Conservation (phyloP, 1,140 invertebrate genomes). For the Drosophila tani region DNA sequence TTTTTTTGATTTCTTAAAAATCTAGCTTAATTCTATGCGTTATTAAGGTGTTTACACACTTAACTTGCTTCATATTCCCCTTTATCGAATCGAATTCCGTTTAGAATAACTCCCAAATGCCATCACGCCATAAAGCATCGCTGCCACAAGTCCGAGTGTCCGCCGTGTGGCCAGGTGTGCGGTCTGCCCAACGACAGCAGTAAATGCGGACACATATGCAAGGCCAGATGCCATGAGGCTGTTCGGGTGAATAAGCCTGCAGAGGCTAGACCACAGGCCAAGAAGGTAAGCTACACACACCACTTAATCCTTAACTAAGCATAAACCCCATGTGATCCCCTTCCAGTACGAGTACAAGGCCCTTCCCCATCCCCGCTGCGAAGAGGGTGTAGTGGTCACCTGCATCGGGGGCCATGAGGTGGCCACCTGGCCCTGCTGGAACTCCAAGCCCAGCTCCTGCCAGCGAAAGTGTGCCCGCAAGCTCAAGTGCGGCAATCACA, state of each 20-base stretch:
- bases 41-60: too few relatives aligned
- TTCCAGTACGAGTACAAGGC: slow-evolving; percentile 87
- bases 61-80: fast-evolving
- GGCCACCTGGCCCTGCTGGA: slow-evolving; percentile 90
- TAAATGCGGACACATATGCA: slow-evolving; percentile 92
- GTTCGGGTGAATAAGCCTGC: slow-evolving; percentile 86
- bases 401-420: slow-evolving; percentile 95
- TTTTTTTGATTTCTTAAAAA: too few relatives aligned
- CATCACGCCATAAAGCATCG: slow-evolving; percentile 92
- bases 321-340: background rate
- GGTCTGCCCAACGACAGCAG: slow-evolving; percentile 85
- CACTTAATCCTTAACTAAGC: background rate
- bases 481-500: slow-evolving; percentile 91
- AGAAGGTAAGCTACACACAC: slow-evolving; percentile 39
- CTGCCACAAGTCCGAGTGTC: slow-evolving; percentile 95
- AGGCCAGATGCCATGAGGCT: slow-evolving; percentile 91
- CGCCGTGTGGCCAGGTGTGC: slow-evolving; percentile 92
- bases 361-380: slow-evolving; percentile 90
- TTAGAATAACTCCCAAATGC: slow-evolving; percentile 90
- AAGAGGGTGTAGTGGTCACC: slow-evolving; percentile 89
- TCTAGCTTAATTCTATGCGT: too few relatives aligned
- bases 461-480: slow-evolving; percentile 85
- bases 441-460: slow-evolving; percentile 90
- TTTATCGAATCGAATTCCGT: background rate
- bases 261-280: slow-evolving; percentile 22